Evolutionary conservation across 2,113 vertebrate species (phyloP).

Genomic region (Arenaria interpres): DNA sequence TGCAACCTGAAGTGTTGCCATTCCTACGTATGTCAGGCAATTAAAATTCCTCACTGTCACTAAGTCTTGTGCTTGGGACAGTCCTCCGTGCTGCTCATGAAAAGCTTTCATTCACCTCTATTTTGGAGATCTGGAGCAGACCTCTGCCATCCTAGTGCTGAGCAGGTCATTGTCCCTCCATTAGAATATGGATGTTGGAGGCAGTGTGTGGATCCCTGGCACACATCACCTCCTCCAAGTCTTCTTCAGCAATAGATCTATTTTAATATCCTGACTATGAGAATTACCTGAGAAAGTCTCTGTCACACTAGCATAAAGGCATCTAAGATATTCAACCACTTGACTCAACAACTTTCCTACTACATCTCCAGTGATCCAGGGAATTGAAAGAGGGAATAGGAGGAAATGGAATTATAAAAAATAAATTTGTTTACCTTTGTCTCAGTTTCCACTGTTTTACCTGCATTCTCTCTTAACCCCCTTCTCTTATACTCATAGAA

Average conservation of each 20-base stretch:
- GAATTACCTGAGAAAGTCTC: background rate
- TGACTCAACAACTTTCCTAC: background rate
- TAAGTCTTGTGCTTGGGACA: background rate
- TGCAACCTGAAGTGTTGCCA: fast-evolving
- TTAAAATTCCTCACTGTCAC: background rate
- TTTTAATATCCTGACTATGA: background rate
- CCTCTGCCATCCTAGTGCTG: background rate
- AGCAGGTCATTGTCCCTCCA: background rate
- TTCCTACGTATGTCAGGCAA: background rate
- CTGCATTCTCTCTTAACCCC: background rate
- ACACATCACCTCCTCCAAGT: background rate
- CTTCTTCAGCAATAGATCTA: background rate
- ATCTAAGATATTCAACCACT: background rate
- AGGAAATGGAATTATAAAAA: background rate
- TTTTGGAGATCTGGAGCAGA: background rate
- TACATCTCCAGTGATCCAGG: background rate
- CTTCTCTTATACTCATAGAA: background rate
- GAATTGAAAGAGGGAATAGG: background rate
- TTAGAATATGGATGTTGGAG: background rate
- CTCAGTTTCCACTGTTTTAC: background rate
- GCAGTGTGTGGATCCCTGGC: background rate
- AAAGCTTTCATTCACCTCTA: background rate
- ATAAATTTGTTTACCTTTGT: background rate
- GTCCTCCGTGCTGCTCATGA: background rate
- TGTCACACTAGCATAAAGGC: background rate